These are phyloP conservation scores for Papio anubis DNA, from an alignment of 2,113 vertebrate species.

Conservation along the genomic window DNA sequence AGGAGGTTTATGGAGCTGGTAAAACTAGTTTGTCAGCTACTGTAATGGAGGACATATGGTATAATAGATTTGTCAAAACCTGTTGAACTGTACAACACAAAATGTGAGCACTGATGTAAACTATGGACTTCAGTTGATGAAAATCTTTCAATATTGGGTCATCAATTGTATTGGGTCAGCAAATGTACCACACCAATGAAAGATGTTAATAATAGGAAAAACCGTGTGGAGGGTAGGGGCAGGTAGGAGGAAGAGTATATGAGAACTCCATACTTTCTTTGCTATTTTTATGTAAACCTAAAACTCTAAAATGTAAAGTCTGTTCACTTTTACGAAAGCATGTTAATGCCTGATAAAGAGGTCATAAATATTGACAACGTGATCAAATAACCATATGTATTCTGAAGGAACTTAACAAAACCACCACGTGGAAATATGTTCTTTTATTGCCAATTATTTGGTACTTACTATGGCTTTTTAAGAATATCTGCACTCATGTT, in stretches of 20 bases:
- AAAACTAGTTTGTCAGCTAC: neutral
- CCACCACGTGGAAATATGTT: neutral
- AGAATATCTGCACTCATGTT: neutral
- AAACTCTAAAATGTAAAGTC: neutral
- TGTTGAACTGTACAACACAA: neutral
- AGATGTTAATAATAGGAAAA: neutral
- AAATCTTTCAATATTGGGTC: neutral
- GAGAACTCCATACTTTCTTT: neutral
- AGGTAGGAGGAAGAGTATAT: neutral
- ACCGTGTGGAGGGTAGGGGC: neutral
- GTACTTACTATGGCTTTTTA: neutral
- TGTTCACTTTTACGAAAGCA: neutral
- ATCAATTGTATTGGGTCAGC: neutral
- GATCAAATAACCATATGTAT: neutral
- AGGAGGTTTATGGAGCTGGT: neutral
- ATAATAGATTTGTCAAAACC: neutral
- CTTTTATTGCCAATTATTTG: neutral
- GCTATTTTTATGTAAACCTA: neutral
- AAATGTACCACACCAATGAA: neutral
- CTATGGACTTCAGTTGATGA: neutral
- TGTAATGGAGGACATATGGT: neutral
- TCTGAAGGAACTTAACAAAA: neutral
- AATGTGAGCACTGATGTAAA: neutral
- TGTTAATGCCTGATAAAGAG: neutral
- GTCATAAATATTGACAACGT: constrained; percentile 31